Evolutionary conservation across 2,113 vertebrate species (phyloP).

Genomic region (Sinocyclocheilus maitianheensis): DNA sequence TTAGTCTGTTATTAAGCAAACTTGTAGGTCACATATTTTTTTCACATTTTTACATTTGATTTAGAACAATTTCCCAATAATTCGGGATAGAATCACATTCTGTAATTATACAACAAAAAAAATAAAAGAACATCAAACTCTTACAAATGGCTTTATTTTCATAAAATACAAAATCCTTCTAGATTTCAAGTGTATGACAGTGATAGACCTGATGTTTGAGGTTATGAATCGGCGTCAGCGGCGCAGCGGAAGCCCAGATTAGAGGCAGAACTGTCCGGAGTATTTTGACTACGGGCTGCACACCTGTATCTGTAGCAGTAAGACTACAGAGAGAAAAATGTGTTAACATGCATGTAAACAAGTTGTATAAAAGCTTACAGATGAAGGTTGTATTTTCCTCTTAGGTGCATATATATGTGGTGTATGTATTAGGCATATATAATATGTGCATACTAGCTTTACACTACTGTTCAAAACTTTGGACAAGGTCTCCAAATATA

Average conservation of each 20-base stretch:
- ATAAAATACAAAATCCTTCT: neutral
- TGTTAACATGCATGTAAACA: neutral
- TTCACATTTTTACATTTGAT: neutral
- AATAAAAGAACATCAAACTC: neutral
- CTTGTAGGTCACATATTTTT: neutral
- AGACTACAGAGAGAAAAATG: constrained; percentile 74
- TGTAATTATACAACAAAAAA: neutral
- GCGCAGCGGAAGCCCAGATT: constrained; percentile 96
- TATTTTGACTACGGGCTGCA: constrained; percentile 95
- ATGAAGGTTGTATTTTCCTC: neutral
- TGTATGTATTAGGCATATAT: neutral
- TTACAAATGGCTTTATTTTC: neutral
- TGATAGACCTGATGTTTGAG: neutral
- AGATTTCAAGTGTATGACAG: neutral
- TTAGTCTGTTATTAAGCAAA: neutral
- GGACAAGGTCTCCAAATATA: neutral
- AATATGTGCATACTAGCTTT: neutral
- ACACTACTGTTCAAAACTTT: neutral
- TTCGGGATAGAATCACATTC: neutral
- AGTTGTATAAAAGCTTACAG: neutral
- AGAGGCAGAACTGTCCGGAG: constrained; percentile 91
- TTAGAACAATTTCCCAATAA: neutral
- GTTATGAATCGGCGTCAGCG: constrained; percentile 15
- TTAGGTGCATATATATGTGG: neutral
- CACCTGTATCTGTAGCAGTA: constrained; percentile 98